Percentiles rank a stretch among this genome's conserved stretches.
Conservation (phyloP, 2,113 vertebrate species). For the Illadopsis cleaveri region DNA sequence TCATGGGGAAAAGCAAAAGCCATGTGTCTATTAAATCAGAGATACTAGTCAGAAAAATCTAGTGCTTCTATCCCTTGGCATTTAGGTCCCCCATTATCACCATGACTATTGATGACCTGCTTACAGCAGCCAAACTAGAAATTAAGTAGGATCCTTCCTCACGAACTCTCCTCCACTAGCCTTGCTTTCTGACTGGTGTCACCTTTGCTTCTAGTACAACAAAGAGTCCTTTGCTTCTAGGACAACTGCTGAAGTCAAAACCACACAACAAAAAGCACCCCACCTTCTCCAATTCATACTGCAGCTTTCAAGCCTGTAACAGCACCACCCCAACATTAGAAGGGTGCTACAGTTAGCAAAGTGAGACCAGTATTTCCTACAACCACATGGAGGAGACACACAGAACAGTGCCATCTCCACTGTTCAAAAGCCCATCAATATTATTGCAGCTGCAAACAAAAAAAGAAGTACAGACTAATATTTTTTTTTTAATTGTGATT, state of each 20-base stretch:
- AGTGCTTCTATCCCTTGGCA: not conserved
- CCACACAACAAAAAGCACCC: not conserved
- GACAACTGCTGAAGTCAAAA: not conserved
- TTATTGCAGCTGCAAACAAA: not conserved
- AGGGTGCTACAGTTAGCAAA: not conserved
- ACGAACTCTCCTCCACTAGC: not conserved
- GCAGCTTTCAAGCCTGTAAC: not conserved
- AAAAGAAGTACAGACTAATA: not conserved
- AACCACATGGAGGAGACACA: not conserved
- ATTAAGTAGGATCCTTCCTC: not conserved
- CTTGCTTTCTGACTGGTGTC: not conserved
- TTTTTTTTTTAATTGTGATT: not conserved
- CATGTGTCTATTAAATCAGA: not conserved
- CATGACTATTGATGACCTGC: not conserved
- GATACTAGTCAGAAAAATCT: not conserved
- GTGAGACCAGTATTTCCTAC: not conserved
- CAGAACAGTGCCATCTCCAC: not conserved
- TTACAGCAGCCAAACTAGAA: not conserved
- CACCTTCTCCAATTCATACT: not conserved
- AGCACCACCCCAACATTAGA: not conserved
- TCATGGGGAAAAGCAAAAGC: not conserved
- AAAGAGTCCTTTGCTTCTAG: not conserved
- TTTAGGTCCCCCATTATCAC: not conserved
- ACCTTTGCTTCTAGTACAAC: not conserved
- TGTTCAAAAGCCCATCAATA: not conserved